These are phyloP conservation scores for Isurus oxyrinchus DNA, from an alignment of 2,113 vertebrate species.

Conservation along the genomic window DNA sequence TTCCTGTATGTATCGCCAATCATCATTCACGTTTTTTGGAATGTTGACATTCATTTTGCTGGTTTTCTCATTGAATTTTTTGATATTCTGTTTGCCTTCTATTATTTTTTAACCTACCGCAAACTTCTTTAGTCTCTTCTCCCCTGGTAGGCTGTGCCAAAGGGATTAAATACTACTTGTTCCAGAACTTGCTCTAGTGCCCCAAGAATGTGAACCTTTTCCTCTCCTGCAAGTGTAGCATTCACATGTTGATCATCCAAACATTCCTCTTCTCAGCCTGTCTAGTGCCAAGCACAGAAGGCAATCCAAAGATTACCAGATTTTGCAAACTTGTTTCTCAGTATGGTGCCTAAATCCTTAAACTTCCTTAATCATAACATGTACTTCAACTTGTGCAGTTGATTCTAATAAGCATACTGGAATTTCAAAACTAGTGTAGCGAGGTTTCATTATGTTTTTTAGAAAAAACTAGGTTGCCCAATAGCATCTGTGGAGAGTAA, in stretches of 20 bases:
- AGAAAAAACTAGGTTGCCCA: neutral
- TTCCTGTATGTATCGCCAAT: too few species aligned
- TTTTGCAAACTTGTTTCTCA: neutral
- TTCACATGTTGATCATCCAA: neutral
- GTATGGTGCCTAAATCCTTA: neutral
- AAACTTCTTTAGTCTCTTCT: neutral
- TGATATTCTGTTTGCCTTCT: neutral
- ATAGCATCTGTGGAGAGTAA: too few species aligned
- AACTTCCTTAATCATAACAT: neutral
- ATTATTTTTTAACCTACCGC: neutral
- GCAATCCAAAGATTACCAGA: neutral
- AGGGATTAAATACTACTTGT: neutral
- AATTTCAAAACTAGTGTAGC: neutral
- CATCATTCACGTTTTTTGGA: too few species aligned
- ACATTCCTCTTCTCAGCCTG: neutral
- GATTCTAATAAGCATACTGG: neutral
- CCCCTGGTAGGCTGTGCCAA: too few species aligned
- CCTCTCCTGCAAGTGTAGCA: neutral
- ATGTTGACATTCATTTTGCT: too few species aligned
- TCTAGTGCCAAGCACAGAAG: neutral
- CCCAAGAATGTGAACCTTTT: neutral
- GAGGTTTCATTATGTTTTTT: neutral
- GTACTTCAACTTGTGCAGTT: neutral
- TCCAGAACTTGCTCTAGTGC: neutral
- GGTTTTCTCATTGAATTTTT: too few species aligned